Evolutionary conservation across 2,888 invertebrate genomes (phyloP), one percentile per base, ranked within the genome.

Genomic region (Parasteatoda lunata): DNA sequence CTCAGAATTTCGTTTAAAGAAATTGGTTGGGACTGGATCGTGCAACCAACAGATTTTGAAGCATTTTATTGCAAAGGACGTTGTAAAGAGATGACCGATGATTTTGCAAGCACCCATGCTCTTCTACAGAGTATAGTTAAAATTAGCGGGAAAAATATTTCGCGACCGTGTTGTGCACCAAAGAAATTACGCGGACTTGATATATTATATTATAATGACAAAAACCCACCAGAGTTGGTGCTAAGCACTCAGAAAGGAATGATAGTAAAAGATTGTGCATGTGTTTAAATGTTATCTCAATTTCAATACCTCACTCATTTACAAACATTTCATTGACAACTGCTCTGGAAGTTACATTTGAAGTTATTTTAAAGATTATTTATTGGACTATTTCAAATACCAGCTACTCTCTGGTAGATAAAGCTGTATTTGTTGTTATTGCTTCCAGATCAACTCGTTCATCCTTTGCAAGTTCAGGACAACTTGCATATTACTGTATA

Each of bases 51-150:
- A 91, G 93, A 92, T 15, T 95, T 95, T 91, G 95, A 95, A 91
- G 95, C 95, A 0, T 95, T 95, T 13, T 95, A 93, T 90, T 95
- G 95, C 91, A 94, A 94, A 88, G 95, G 95, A 4, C 93, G 94
- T 72, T 95, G 95, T 90, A 95, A 94, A 0, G 93, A 94, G 6
- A 95, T 94, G 91, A 69, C 70, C 9, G 75, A 80, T 6, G 95
- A 95, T 91, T 94, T 94, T 11, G 95, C 95, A 1, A 94, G 94
- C 89, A 94, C 95, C 90, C 95, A 95, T 91, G 95, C 95, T 0
- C 92, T 95, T 45, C 92, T 95, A 76, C 95, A 95, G 91, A 94
- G 94, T 89, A 91, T 95, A 8, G 93, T 95, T 89, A 94, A 94
- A 93, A 94, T 94, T 90, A 93, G 94, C 91, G 93, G 94, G 90